Base-by-base conservation (phyloP, 2,797 vertebrate genomes). In the Avahi laniger region DNA sequence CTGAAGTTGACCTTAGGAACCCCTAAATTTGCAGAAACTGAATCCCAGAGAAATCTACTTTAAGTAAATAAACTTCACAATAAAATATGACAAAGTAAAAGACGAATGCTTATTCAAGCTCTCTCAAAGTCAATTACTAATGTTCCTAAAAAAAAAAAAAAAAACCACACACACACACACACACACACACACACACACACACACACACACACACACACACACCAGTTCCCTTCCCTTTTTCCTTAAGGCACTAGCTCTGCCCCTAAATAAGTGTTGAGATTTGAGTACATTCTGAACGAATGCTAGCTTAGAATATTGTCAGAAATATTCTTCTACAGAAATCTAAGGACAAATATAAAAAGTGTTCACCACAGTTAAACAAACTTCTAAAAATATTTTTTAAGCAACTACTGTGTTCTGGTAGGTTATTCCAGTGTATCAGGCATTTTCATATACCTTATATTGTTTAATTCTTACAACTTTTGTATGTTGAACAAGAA, bases 51-150 rank as follows among this genome's bases (percentile, higher is more conserved):
- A 89, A 75, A 35, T 18, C 13, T 3, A 80, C 20, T 90, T 80
- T 72, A 76, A 90, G 80, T 50, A 89, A 63, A 78, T 67, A 65
- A 89, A 54, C 54, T 41, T 94, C 38, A 94, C n/a, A 92, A 69
- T 59, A 89, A 94, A 83, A 63, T 82, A 69, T 17, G 26, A 52
- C 30, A 78, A 85, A 84, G 76, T 22, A 70, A 89, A 91, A 93
- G 33, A 78, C 18, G 28, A 88, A 59, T 41, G 38, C 7, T 83
- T 48, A 63, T 22, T 76, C 61, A 76, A 81, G 52, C 10, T 93
- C 82, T 83, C 46, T 96, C 35, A 43, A 43, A 43, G 41, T 43
- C 41, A 52, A 92, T 80, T 83, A 48, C 52, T 63, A 59, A 10
- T 69, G 2, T 65, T 81, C 41, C 65, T 82, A 89, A 82, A 85